Percentiles rank a stretch among this genome's conserved stretches.
Evolutionary conservation across 2,888 invertebrate species (phyloP).

Genomic region (Leptogaster cylindrica): DNA sequence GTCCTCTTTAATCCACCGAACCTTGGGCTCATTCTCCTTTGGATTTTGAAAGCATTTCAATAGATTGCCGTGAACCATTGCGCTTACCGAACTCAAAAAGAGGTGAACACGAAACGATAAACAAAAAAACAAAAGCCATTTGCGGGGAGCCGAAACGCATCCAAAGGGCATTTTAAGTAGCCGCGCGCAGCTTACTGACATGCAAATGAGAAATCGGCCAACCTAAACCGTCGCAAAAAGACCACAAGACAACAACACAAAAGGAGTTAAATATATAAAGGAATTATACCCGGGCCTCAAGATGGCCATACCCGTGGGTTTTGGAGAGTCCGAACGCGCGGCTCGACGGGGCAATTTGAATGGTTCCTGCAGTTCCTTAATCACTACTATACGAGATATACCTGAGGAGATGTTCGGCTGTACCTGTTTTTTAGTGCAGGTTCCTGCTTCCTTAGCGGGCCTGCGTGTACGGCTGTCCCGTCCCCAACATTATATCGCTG

Average conservation of each 20-base stretch:
- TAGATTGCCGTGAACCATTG: background rate
- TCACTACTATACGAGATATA: slow-evolving; percentile 7
- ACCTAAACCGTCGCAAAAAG: slow-evolving; percentile 24
- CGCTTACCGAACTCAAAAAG: slow-evolving; percentile 10
- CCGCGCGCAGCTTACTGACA: slow-evolving; percentile 41
- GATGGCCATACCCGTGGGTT: slow-evolving; percentile 6
- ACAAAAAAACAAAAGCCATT: slow-evolving; percentile 4
- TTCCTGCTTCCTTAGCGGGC: slow-evolving; percentile 14
- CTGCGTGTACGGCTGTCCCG: background rate
- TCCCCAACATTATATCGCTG: slow-evolving; percentile 24
- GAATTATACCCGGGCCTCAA: slow-evolving; percentile 29
- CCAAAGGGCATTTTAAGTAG: slow-evolving; percentile 40
- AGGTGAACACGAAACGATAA: background rate
- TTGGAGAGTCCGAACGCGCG: background rate
- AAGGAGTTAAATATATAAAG: slow-evolving; percentile 37
- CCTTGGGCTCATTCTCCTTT: slow-evolving; percentile 3
- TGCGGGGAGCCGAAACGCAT: slow-evolving; percentile 15
- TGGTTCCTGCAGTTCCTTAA: slow-evolving; percentile 39
- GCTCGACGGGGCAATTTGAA: slow-evolving; percentile 11
- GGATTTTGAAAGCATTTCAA: slow-evolving; percentile 20
- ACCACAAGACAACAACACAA: slow-evolving; percentile 21
- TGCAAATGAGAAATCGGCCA: slow-evolving; percentile 41
- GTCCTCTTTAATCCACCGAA: slow-evolving; percentile 4
- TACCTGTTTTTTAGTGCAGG: slow-evolving; percentile 30
- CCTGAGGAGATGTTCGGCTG: slow-evolving; percentile 13